phyloP scores from a whole-genome alignment of 1,140 invertebrate species.

The Dufourea novaeangliae region DNA sequence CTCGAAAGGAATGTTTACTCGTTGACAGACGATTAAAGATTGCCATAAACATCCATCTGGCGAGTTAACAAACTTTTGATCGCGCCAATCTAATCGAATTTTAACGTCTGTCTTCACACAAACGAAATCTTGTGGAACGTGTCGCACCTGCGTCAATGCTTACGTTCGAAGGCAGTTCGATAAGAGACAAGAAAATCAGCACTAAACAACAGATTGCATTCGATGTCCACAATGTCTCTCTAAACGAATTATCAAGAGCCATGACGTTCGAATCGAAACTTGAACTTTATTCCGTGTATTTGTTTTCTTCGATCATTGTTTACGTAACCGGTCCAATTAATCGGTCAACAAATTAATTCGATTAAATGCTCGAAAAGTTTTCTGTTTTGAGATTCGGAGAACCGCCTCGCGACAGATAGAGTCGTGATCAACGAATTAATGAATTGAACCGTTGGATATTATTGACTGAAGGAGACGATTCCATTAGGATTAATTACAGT shows the following conservation, averaged over 20 bases:
- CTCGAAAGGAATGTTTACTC: too few relatives aligned
- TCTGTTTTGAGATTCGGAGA: too few relatives aligned
- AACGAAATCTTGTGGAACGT: not conserved
- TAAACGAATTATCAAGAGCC: not conserved
- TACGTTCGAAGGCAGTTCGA: not conserved
- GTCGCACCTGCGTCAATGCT: not conserved
- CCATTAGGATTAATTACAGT: too few relatives aligned
- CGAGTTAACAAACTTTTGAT: not conserved
- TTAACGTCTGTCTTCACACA: not conserved
- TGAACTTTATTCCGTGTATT: not conserved
- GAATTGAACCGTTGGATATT: too few relatives aligned
- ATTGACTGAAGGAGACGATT: too few relatives aligned
- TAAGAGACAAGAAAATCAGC: not conserved
- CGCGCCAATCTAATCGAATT: slow-evolving; percentile 14
- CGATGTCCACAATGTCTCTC: too few relatives aligned
- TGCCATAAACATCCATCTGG: not conserved
- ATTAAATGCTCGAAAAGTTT: not conserved
- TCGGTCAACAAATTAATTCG: not conserved
- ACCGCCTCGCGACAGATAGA: too few relatives aligned
- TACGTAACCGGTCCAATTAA: not conserved
- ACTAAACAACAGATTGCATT: not conserved
- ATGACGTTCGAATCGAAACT: not conserved
- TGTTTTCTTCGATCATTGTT: not conserved
- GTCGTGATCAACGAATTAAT: not conserved
- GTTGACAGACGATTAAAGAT: not conserved